Percentiles rank a stretch among this genome's conserved stretches.
Evolutionary conservation across 2,888 invertebrate genomes (phyloP).

Genomic region (Muscina levida): DNA sequence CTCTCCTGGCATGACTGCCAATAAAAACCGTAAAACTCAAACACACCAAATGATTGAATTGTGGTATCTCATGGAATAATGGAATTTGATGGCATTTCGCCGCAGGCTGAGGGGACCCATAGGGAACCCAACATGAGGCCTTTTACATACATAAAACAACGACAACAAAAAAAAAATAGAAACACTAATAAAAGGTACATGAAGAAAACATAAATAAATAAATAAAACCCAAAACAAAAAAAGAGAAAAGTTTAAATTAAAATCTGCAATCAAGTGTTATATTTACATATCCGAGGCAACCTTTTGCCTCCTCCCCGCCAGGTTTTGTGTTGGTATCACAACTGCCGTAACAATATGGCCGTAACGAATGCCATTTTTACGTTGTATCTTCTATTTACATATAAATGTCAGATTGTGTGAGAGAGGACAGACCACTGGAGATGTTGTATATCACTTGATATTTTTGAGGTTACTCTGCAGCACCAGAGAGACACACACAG

Average conservation of each 20-base stretch:
- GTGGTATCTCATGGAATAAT: neutral
- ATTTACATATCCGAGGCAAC: conserved; percentile 51
- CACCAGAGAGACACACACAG: no score
- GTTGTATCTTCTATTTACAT: conserved; percentile 8
- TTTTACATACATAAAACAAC: conserved; percentile 47
- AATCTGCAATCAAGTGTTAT: conserved; percentile 62
- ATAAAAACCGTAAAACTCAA: conserved; percentile 10
- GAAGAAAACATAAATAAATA: conserved; percentile 9
- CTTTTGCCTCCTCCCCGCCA: conserved; percentile 23
- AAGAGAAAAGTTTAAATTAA: conserved; percentile 54
- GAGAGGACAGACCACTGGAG: neutral
- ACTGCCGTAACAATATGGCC: conserved; percentile 58
- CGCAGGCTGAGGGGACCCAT: neutral
- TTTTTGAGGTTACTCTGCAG: no score
- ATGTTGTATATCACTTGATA: no score
- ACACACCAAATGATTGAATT: neutral
- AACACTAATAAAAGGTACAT: conserved; percentile 19
- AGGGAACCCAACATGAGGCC: conserved; percentile 18
- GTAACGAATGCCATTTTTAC: conserved; percentile 55
- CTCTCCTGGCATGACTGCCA: neutral
- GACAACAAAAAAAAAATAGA: conserved; percentile 41
- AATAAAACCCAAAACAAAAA: neutral
- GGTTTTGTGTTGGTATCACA: conserved; percentile 16
- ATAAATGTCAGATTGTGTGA: conserved; percentile 1
- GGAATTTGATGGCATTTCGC: neutral